Percentiles rank a stretch among this genome's conserved stretches.
Evolutionary conservation across 2,888 invertebrate species (phyloP).

Genomic region (Drosophila fulvimacula): DNA sequence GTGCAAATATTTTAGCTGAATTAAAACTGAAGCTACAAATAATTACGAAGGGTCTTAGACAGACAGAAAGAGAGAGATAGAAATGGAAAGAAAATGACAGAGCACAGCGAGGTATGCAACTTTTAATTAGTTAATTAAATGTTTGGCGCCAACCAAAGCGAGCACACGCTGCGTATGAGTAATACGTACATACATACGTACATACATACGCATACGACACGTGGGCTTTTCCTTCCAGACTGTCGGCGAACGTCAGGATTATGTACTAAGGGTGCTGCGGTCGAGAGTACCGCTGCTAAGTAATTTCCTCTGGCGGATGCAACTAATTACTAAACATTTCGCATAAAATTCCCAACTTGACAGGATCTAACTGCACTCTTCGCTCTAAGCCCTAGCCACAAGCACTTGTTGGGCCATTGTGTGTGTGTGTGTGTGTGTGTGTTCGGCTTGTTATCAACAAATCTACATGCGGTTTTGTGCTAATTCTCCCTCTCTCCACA

Average conservation of each 20-base stretch:
- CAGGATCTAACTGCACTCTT: constrained; percentile 68
- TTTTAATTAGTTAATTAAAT: constrained; percentile 80
- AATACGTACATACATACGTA: constrained; percentile 44
- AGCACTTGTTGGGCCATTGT: constrained; percentile 33
- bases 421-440: constrained; percentile 21
- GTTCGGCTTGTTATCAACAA: constrained; percentile 70
- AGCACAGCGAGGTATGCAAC: constrained; percentile 53
- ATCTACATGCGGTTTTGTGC: constrained; percentile 75
- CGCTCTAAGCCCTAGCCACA: constrained; percentile 36
- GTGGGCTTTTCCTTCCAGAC: constrained; percentile 55
- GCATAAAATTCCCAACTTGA: constrained; percentile 77
- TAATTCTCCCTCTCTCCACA: constrained; percentile 50
- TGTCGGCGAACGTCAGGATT: constrained; percentile 56
- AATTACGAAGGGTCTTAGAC: constrained; percentile 63
- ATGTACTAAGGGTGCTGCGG: constrained; percentile 41
- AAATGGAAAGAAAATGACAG: constrained; percentile 13
- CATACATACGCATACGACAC: constrained; percentile 26
- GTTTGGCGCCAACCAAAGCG: constrained; percentile 63
- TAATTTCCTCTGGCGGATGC: constrained; percentile 78
- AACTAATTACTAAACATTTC: constrained; percentile 82
- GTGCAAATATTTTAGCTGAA: constrained; percentile 62
- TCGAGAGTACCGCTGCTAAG: constrained; percentile 57
- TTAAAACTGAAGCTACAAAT: constrained; percentile 68
- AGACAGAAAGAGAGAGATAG: constrained; percentile 14
- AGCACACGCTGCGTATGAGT: constrained; percentile 66